Percentiles rank a stretch among this genome's conserved stretches.
Conservation (phyloP, 2,888 invertebrate species). For the Eilema sororculum region DNA sequence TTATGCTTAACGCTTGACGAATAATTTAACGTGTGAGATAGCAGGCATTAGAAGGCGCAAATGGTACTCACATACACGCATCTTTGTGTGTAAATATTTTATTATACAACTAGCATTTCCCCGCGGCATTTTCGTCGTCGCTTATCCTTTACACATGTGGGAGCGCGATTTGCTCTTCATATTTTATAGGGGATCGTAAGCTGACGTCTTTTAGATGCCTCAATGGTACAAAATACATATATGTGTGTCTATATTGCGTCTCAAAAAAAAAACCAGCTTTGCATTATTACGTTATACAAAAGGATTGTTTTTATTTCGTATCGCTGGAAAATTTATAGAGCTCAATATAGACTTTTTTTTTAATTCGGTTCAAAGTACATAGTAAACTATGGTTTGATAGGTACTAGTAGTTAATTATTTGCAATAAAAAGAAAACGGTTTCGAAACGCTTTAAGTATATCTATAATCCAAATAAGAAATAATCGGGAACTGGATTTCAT, state of each 20-base stretch:
- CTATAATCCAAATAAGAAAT: no score
- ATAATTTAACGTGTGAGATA: constrained; percentile 19
- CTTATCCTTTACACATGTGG: constrained; percentile 23
- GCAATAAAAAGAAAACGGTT: no score
- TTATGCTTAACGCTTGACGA: constrained; percentile 1
- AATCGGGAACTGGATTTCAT: no score
- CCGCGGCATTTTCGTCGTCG: constrained; percentile 22
- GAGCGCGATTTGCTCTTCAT: constrained; percentile 25
- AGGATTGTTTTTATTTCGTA: neutral
- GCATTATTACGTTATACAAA: neutral
- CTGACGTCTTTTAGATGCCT: constrained; percentile 19
- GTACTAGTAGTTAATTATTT: no score
- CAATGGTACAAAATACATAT: constrained; percentile 14
- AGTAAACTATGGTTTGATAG: no score
- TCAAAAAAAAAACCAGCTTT: neutral
- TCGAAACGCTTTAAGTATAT: no score
- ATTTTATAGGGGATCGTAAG: constrained; percentile 27
- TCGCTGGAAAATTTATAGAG: neutral
- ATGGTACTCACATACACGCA: constrained; percentile 14
- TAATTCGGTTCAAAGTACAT: no score
- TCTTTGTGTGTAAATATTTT: constrained; percentile 28
- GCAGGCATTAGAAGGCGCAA: constrained; percentile 12
- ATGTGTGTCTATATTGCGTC: constrained; percentile 8
- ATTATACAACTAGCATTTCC: constrained; percentile 24
- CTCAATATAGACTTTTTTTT: neutral